Percentiles rank a stretch among this genome's conserved stretches.
These are phyloP conservation scores for Portevinia maculata DNA, from an alignment of 2,888 invertebrate genomes.

Conservation along the genomic window DNA sequence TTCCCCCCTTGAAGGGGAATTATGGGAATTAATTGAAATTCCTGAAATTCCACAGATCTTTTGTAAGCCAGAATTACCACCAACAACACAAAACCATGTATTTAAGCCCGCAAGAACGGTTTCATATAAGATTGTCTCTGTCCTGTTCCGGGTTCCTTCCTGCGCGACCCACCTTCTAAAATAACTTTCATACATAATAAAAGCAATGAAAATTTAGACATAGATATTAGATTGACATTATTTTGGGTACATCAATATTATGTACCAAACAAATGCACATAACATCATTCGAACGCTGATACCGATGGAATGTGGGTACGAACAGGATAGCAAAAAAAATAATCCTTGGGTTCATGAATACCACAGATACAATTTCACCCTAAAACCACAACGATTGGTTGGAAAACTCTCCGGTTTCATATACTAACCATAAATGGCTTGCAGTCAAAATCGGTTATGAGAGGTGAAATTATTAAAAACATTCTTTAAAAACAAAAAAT, in stretches of 20 bases:
- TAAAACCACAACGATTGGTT: conserved; percentile 61
- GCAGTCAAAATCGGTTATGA: conserved; percentile 67
- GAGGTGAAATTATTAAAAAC: conserved; percentile 66
- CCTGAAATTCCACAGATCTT: conserved; percentile 82
- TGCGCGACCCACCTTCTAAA: conserved; percentile 7
- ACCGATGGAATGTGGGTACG: background rate
- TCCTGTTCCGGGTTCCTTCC: conserved; percentile 3
- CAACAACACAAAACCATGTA: conserved; percentile 76
- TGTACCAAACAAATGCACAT: conserved; percentile 36
- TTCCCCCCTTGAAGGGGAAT: conserved; percentile 78
- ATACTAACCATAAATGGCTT: conserved; percentile 56
- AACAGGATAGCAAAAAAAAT: conserved; percentile 22
- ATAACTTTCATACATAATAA: conserved; percentile 28
- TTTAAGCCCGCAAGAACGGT: conserved; percentile 67
- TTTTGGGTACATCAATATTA: conserved; percentile 52
- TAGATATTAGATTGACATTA: conserved; percentile 72
- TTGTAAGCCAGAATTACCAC: conserved; percentile 82
- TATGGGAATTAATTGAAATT: conserved; percentile 83
- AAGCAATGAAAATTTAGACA: conserved; percentile 49
- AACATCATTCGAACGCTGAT: conserved; percentile 48
- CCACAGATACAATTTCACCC: conserved; percentile 51
- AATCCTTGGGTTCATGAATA: conserved; percentile 33
- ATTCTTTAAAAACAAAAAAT: conserved; percentile 38
- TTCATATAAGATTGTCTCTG: conserved; percentile 59
- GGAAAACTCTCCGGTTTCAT: conserved; percentile 43